Conservation (phyloP, 2,113 vertebrate species). For the Protobothrops flavoviridis region DNA sequence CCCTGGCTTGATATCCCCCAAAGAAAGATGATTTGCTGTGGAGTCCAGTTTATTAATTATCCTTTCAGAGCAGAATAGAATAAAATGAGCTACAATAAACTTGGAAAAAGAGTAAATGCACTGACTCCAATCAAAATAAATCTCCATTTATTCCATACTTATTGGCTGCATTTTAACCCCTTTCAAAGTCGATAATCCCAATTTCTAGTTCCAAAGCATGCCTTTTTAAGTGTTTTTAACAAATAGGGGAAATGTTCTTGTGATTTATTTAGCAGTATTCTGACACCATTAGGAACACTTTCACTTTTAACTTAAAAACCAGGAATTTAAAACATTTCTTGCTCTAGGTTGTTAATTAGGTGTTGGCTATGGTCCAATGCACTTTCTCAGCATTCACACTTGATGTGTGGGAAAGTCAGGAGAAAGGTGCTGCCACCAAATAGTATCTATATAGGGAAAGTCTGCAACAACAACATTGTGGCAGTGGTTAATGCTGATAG, state of each 20-base stretch:
- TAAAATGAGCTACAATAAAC: background rate
- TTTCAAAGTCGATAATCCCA: background rate
- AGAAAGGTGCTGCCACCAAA: slow-evolving; percentile 10
- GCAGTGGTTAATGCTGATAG: background rate
- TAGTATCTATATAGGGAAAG: background rate
- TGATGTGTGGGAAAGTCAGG: slow-evolving; percentile 25
- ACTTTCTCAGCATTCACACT: background rate
- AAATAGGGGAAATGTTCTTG: slow-evolving; percentile 5
- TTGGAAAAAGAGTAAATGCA: background rate
- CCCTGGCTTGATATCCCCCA: background rate
- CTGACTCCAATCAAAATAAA: background rate
- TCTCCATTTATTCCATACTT: background rate
- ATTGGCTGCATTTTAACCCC: background rate
- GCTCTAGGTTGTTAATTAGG: slow-evolving; percentile 19
- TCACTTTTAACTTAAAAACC: slow-evolving; percentile 27
- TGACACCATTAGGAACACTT: slow-evolving; percentile 11
- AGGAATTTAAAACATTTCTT: slow-evolving; percentile 36
- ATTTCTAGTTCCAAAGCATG: background rate
- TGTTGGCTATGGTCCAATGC: slow-evolving; percentile 1
- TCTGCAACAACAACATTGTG: background rate
- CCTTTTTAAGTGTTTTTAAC: background rate
- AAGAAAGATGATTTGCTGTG: background rate
- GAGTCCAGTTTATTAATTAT: background rate
- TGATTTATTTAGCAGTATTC: slow-evolving; percentile 34
- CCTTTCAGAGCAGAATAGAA: background rate